Evolutionary conservation across 2,888 invertebrate species (phyloP), one percentile per base, ranked within the genome.

Genomic region (Chirona hameri): DNA sequence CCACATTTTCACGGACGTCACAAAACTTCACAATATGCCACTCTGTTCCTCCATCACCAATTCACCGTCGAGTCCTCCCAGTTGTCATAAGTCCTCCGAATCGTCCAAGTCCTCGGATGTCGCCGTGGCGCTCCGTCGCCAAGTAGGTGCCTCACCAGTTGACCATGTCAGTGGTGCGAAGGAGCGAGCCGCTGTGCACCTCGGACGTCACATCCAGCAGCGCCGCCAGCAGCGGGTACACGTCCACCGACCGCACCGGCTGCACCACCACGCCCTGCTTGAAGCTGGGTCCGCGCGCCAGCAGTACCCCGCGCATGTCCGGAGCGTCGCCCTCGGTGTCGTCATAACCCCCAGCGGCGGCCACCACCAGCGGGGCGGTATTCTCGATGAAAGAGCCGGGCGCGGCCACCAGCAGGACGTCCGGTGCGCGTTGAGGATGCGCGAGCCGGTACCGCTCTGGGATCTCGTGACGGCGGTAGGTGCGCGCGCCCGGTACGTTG

Each of bases 191-290:
- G 84, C 88, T 87, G 84, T 87, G 86, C 18, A 89, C 88, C 48
- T 87, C 86, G 0, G 89, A 87, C 12, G 86, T 83, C 27, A 90
- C 86, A 24, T 87, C 86, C 46, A 90, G 86, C 9, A 90, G 85
- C 83, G 88, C 86, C 82, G 89, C 88, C 84, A 90, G 87, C 82
- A 90, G 86, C 55, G 89, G 88, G 85, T 90, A 90, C 76, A 90
- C 86, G 85, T 90, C 90, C 55, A 90, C 88, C 79, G 88, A 86
- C 60, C 88, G 85, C 60, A 90, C 88, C 1, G 89, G 87, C 21
- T 86, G 85, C 24, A 86, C 84, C 18, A 87, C 85, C 76, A 86
- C 85, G 76, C 87, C 87, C 80, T 86, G 85, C 81, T 87, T 87
- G 85, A 90, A 88, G 72, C 87, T 86, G 84, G 87, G 87, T 82